These are phyloP conservation scores for Podarcis muralis DNA, from an alignment of 2,113 vertebrate species.

Conservation along the genomic window DNA sequence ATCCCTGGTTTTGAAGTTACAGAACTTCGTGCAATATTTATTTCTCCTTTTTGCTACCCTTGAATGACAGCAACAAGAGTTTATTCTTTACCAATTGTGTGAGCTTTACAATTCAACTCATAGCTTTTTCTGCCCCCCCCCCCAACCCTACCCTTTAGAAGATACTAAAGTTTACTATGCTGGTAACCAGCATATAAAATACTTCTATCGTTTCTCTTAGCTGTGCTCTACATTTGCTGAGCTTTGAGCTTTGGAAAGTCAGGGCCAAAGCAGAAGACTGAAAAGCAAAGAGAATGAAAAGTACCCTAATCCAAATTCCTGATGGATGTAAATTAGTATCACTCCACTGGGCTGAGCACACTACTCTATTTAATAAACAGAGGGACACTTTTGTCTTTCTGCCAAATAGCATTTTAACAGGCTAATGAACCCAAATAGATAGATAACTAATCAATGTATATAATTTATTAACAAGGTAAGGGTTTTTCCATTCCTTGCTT, in stretches of 20 bases:
- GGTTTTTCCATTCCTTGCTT: neutral
- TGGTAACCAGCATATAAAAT: neutral
- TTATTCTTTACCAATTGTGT: neutral
- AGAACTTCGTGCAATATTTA: neutral
- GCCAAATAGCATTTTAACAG: constrained; percentile 24
- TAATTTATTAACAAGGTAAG: constrained; percentile 27
- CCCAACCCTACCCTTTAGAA: neutral
- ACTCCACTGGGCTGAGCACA: neutral
- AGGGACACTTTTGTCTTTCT: constrained; percentile 9
- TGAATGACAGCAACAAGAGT: neutral
- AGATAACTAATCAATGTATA: constrained; percentile 29
- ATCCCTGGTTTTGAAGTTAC: neutral
- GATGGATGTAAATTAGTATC: constrained; percentile 13
- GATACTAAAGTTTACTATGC: neutral
- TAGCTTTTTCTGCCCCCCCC: neutral
- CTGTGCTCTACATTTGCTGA: neutral
- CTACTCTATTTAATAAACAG: constrained; percentile 16
- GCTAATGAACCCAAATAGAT: constrained; percentile 21
- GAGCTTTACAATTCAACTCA: neutral
- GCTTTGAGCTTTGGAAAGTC: neutral
- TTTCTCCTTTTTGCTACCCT: neutral
- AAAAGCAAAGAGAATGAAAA: neutral
- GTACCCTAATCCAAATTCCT: neutral
- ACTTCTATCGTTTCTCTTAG: neutral
- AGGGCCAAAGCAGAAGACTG: neutral